A percentile compares a stretch with the other conserved stretches of the same genome.
Evolutionary conservation across 2,888 invertebrate species (phyloP).

Genomic region (Ferrisia virgata): DNA sequence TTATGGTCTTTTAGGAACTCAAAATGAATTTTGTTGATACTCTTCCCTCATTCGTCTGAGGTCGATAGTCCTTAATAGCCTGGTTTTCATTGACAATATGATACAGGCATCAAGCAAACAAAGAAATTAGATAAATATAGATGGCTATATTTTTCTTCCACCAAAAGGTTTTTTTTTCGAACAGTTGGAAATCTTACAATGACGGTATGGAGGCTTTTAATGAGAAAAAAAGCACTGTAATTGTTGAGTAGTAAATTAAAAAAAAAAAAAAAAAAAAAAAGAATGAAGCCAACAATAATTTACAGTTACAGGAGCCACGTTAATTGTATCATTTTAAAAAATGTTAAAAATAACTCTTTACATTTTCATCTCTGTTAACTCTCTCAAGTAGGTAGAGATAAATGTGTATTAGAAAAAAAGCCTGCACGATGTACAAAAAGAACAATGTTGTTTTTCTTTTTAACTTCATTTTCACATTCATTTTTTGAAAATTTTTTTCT

Average conservation of each 20-base stretch:
- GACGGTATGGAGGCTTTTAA: background rate
- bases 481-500: too few relatives aligned
- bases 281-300: background rate
- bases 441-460: background rate
- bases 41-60: too few relatives aligned
- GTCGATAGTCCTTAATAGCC: too few relatives aligned
- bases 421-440: background rate
- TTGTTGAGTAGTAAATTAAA: background rate
- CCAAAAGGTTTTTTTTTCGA: background rate
- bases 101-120: too few relatives aligned
- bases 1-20: too few relatives aligned
- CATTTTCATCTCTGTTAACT: background rate
- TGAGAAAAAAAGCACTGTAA: background rate
- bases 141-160: background rate
- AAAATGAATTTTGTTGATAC: too few relatives aligned
- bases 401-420: too few relatives aligned
- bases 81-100: too few relatives aligned
- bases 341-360: background rate
- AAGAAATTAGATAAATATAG: background rate
- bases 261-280: background rate
- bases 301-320: background rate
- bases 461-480: too few relatives aligned
- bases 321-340: background rate
- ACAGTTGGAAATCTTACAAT: background rate
- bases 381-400: background rate